These are phyloP conservation scores for Ceratotherium simum DNA, from an alignment of 2,113 vertebrate species.

Conservation along the genomic window DNA sequence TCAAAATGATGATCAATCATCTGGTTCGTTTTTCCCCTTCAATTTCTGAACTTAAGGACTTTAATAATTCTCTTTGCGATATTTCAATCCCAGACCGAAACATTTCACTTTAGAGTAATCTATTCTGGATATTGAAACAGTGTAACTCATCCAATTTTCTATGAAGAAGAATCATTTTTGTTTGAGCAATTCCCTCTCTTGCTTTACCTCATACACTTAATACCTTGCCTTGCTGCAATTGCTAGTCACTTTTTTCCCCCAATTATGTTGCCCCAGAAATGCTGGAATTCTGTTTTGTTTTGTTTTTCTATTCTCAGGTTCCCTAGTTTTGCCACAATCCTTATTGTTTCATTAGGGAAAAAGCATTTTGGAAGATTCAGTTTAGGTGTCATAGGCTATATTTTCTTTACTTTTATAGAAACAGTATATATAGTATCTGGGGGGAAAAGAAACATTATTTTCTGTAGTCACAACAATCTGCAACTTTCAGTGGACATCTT, in stretches of 20 bases:
- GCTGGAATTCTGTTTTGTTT: background rate
- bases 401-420: background rate
- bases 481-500: background rate
- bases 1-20: conserved; percentile 52
- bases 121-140: conserved; percentile 27
- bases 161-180: background rate
- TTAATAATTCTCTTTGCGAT: conserved; percentile 2
- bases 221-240: background rate
- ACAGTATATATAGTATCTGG: background rate
- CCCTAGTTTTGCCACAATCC: background rate
- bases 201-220: background rate
- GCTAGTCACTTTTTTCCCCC: background rate
- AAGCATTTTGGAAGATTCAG: background rate
- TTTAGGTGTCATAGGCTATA: background rate
- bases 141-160: background rate
- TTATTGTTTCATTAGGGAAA: background rate
- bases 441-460: background rate
- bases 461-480: background rate
- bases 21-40: background rate
- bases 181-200: background rate
- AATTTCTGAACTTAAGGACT: background rate
- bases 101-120: conserved; percentile 8
- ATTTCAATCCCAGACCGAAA: conserved; percentile 33
- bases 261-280: background rate
- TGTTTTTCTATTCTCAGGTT: background rate